Base-by-base conservation (phyloP, 2,797 vertebrate species). In the Muraenolepis orangiensis region DNA sequence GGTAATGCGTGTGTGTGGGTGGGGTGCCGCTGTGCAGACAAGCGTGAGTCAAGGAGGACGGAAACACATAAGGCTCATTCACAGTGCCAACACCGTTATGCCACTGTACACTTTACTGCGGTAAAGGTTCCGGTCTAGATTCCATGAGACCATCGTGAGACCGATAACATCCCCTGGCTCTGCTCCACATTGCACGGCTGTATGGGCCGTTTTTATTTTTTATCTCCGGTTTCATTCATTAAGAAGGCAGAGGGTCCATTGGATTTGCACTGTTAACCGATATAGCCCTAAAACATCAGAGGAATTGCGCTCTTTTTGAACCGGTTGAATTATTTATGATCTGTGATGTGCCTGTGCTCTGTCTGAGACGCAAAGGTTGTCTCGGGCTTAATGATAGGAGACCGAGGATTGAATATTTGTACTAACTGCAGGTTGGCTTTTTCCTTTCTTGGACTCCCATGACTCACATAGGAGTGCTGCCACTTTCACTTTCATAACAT, bases 301-400 rank as follows among this genome's bases (percentile, higher is more conserved):
- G 81, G 75, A 82, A 40, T 76, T 66, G 67, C 72, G 80, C 77
- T 82, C 70, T n/a, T 23, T 79, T 71, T 82, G 73, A 87, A 40
- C 1, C 67, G 75, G 30, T 34, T 91, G 80, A 87, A 91, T 92
- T 86, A 89, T 89, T 87, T 70, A 90, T 86, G 68, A 51, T 6
- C 30, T 73, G 80, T 77, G 77, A 74, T 82, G 85, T 83, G 71
- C 69, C 26, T 73, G 72, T 76, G 38, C 78, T 74, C 14, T 36
- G 75, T 80, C 80, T 0, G 57, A 80, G 84, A 85, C 78, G 76
- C 72, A 80, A 31, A 79, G 75, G 76, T 74, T 31, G 23, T 57
- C 77, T 2, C 26, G 32, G 66, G 67, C 28, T 64, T 70, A 86
- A 80, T 77, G 76, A 82, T 74, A 77, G 64, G 72, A 76, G 78